Evolutionary conservation across 2,888 invertebrate genomes (phyloP), one percentile per base, ranked within the genome.

Genomic region (Lottia scabra): DNA sequence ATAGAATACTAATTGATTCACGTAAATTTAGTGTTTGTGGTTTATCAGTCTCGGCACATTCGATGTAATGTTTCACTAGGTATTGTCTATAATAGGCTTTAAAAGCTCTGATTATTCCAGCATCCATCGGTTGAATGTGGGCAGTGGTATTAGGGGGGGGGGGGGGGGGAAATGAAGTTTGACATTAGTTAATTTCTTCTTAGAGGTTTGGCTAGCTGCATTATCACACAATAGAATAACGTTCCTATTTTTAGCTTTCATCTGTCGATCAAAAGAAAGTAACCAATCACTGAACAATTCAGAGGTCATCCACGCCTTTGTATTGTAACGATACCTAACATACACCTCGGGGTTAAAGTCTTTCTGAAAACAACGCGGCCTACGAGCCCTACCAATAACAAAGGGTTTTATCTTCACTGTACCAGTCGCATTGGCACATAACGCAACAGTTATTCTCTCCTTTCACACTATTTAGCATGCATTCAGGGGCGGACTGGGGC

Each of bases 71-170:
- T 12, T 38, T 27, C 27, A 71, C 27, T 43, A 65, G 67, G 19
- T 43, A 38, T 67, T 62, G 66, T 5, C 66, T 30, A 45, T 67
- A 71, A 38, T 67, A 63, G 44, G 65, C 65, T 45, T 71, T 71
- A 46, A 71, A 71, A 26, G 62, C 23, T 15, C 66, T 62, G 10
- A 71, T 63, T 15, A 71, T 71, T 4, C 71, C 67, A 63, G 67
- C 71, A 67, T 71, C 71, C 8, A 67, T 23, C n/a, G 71, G 71
- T 38, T 71, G 67, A 63, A 71, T 48, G 12, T 67, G 63, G 26
- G 66, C 48, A 5, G 71, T 71, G 5, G 71, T 71, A 3, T 65
- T 71, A 13, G 71, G 71, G 16, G 67, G 71, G 23, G 67, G 67
- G 26, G 71, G 16, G 67, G 71, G 23, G 67, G 67, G 26, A 71